Evolutionary conservation across 2,113 vertebrate genomes (phyloP), one percentile per base, ranked within the genome.

Genomic region (Ploceus nigricollis): DNA sequence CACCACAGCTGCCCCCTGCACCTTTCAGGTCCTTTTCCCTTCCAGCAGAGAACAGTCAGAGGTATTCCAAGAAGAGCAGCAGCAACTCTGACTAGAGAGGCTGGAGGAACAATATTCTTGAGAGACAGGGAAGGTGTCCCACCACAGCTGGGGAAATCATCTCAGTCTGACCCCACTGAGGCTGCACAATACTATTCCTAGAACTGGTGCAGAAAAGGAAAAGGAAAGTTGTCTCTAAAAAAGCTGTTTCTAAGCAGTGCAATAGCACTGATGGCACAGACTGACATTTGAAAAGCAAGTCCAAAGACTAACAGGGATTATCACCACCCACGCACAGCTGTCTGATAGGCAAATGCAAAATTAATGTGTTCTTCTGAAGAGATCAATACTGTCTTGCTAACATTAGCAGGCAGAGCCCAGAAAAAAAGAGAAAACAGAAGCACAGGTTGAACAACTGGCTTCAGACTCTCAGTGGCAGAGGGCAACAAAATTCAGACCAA

Each of bases 271-370:
- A 71, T 7, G 51, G 89, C 91, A 68, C 21, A 83, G 72, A 65
- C 57, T 90, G 91, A 66, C 57, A 64, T 89, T 72, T 89, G 73
- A 85, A 82, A 92, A 91, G 78, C 7, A 8, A 84, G 87, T 68
- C 94, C 91, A 84, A 82, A 84, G 88, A 64, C 73, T 72, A 60
- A 17, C 85, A 6, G 75, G 88, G 91, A 92, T 89, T 87, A 84
- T 75, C 80, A 78, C 81, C 57, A 53, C 93, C 95, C 30, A 56
- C 87, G 0, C 91, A 31, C 73, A 87, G 79, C 87, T 87, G 94
- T 51, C 76, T 83, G 94, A 94, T 51, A 61, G 27, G 63, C 30
- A 95, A 97, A 94, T 86, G 75, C 66, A 82, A 82, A 93, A 80
- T 61, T 48, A 71, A 82, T 33, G 70, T 73, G 64, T 82, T 82